phyloP scores from a whole-genome alignment of 37 sponge, comb jelly and placozoan species.

The Lycopodina hypogea region DNA sequence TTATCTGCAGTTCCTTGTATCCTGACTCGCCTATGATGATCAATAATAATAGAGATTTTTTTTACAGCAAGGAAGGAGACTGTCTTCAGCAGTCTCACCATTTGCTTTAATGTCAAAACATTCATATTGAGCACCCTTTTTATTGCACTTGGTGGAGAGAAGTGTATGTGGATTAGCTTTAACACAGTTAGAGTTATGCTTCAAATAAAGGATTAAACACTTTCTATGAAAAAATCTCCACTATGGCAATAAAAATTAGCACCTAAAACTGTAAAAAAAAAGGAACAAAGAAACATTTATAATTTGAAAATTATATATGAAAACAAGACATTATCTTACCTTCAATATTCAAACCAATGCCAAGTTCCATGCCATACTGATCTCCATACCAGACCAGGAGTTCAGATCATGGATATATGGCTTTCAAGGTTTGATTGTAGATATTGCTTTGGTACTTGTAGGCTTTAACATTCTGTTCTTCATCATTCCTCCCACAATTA shows the following conservation, averaged over 20 bases:
- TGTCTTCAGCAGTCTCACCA: no score
- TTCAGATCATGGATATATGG: conserved; percentile 67
- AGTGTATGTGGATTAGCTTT: no score
- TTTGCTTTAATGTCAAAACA: no score
- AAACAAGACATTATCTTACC: no score
- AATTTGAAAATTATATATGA: no score
- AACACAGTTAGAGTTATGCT: conserved; percentile 24
- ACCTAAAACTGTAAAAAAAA: no score
- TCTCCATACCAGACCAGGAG: conserved; percentile 79
- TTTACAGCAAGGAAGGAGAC: no score
- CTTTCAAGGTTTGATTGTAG: conserved; percentile 68
- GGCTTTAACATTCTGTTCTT: conserved; percentile 90
- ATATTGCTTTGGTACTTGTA: conserved; percentile 80
- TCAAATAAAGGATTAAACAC: conserved; percentile 48
- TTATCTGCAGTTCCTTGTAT: conserved; percentile 1
- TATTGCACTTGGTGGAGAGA: no score
- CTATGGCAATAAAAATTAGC: conserved; percentile 20
- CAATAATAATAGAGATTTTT: no score
- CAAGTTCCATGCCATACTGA: conserved; percentile 67
- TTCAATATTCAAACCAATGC: conserved; percentile 20
- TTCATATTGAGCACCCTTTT: no score
- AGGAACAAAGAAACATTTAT: no score
- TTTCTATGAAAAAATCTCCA: conserved; percentile 48
- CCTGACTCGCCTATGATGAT: not conserved
- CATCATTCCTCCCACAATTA: conserved; percentile 82